A percentile compares a stretch with the other conserved stretches of the same genome.
Evolutionary conservation across 2,797 vertebrate species (phyloP).

Genomic region (Periophthalmus magnuspinnatus): DNA sequence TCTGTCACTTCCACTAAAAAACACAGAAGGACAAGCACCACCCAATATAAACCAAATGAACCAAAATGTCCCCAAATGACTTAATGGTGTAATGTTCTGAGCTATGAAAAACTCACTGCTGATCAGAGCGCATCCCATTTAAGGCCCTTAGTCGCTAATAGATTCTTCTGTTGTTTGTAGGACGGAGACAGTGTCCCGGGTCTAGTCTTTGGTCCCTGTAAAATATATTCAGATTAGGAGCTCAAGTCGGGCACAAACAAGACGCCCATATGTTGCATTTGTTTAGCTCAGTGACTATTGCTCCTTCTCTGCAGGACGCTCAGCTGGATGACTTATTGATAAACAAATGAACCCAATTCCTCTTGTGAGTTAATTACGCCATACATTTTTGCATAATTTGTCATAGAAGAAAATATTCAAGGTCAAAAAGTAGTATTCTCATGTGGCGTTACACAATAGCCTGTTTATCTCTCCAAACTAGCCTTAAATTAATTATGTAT

Average conservation of each 20-base stretch:
- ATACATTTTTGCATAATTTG: constrained; percentile 30
- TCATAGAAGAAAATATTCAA: constrained; percentile 19
- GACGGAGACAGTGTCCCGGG: background rate
- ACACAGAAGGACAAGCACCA: background rate
- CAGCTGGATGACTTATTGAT: constrained; percentile 54
- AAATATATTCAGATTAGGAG: constrained; percentile 50
- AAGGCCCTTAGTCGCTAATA: background rate
- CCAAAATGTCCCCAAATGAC: background rate
- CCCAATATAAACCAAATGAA: background rate
- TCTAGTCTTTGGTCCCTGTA: background rate
- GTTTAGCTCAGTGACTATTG: constrained; percentile 52
- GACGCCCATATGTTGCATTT: constrained; percentile 56
- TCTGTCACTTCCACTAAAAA: background rate
- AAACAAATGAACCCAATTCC: constrained; percentile 46
- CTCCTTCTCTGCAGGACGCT: constrained; percentile 35
- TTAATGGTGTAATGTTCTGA: background rate
- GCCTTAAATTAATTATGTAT: background rate
- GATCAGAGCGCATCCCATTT: background rate
- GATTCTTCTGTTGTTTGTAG: background rate
- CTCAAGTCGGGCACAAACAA: constrained; percentile 36
- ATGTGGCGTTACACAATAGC: background rate
- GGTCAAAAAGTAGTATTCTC: constrained; percentile 12
- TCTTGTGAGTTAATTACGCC: constrained; percentile 10
- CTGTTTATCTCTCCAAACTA: constrained; percentile 4
- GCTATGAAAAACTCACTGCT: background rate